Evolutionary conservation across 2,797 vertebrate genomes (phyloP).

Genomic region (Picus viridis): DNA sequence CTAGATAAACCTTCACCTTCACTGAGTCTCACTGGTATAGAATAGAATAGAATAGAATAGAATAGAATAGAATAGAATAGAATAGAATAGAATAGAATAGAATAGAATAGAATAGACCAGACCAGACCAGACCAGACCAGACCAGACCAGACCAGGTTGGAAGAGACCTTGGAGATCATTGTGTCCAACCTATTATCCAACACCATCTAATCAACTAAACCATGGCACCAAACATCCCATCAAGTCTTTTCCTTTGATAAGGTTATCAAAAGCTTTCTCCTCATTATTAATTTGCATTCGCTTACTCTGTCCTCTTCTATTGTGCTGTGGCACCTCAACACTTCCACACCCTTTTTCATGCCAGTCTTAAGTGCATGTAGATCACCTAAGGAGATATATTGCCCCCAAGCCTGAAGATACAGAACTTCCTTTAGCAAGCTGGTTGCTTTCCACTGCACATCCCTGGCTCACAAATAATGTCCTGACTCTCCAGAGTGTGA

Average conservation of each 20-base stretch:
- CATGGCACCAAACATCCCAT: too few relatives aligned
- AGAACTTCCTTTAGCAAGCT: neutral
- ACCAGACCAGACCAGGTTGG: too few relatives aligned
- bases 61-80: too few relatives aligned
- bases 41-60: too few relatives aligned
- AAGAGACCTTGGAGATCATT: too few relatives aligned
- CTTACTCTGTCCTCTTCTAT: neutral
- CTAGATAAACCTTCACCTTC: neutral
- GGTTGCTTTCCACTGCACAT: neutral
- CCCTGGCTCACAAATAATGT: neutral
- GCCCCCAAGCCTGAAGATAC: neutral
- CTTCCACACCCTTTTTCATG: neutral
- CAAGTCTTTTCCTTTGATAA: neutral
- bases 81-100: too few relatives aligned
- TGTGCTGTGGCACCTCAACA: neutral
- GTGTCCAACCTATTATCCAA: too few relatives aligned
- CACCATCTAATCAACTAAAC: too few relatives aligned
- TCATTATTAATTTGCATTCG: neutral
- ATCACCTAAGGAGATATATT: neutral
- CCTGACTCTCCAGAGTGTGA: neutral
- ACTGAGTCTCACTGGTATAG: neutral
- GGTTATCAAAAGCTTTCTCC: neutral
- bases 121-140: too few relatives aligned
- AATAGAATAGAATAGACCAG: too few relatives aligned
- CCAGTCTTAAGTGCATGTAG: neutral